These are phyloP conservation scores for Lasioglossum oenotherae DNA, from an alignment of 2,888 invertebrate genomes.

Conservation along the genomic window DNA sequence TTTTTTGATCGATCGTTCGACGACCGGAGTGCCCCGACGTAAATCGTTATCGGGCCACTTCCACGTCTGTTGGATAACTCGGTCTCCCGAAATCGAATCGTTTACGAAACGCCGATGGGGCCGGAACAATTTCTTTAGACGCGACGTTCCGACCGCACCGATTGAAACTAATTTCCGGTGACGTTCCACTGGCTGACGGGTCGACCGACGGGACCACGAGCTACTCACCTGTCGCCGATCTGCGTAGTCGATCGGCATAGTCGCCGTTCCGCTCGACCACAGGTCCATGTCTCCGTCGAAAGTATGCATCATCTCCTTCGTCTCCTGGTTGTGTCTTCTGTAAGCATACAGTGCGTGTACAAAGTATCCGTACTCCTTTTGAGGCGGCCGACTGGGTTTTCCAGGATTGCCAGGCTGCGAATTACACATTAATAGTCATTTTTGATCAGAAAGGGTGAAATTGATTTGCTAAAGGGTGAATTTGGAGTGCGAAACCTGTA, in stretches of 20 bases:
- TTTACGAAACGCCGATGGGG: constrained; percentile 50
- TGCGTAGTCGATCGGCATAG: not conserved
- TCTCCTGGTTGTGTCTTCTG: too few relatives aligned
- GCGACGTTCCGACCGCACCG: constrained; percentile 16
- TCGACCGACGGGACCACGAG: not conserved
- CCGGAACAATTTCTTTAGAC: constrained; percentile 44
- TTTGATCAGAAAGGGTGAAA: too few relatives aligned
- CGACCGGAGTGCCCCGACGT: constrained; percentile 37
- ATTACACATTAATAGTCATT: too few relatives aligned
- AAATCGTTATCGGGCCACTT: constrained; percentile 69
- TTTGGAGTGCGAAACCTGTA: too few relatives aligned
- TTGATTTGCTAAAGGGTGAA: too few relatives aligned
- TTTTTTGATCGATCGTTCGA: constrained; percentile 67
- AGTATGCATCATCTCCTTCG: too few relatives aligned
- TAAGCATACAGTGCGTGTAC: too few relatives aligned
- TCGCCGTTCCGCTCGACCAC: not conserved
- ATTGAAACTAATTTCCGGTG: constrained; percentile 51
- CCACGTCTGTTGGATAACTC: constrained; percentile 57
- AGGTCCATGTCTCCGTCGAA: not conserved
- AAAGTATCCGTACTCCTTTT: too few relatives aligned
- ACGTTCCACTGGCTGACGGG: not conserved
- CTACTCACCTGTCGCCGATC: not conserved
- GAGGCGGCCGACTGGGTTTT: too few relatives aligned
- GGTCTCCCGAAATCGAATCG: constrained; percentile 53
- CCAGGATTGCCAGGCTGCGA: too few relatives aligned